These are phyloP conservation scores for Asteroscopus sphinx DNA, from an alignment of 2,888 invertebrate genomes.

Conservation along the genomic window DNA sequence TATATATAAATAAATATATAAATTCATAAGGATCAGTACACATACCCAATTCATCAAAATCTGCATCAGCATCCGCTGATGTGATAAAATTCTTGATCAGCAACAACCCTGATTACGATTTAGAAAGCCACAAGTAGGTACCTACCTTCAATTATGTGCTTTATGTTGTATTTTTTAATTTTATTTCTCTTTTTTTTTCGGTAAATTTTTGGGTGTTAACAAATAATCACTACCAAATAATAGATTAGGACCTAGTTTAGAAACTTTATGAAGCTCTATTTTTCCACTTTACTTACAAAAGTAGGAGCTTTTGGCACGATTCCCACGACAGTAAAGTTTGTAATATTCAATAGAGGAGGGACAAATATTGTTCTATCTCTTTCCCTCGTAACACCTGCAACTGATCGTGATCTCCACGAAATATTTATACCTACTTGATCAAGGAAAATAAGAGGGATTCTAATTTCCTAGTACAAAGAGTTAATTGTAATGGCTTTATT, in stretches of 20 bases:
- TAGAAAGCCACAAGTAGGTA: too few species aligned
- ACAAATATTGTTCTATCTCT: conserved; percentile 40
- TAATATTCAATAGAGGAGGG: conserved; percentile 63
- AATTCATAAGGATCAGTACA: too few species aligned
- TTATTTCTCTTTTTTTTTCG: too few species aligned
- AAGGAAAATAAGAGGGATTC: conserved; percentile 6
- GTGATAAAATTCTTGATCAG: too few species aligned
- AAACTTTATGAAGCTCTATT: conserved; percentile 66
- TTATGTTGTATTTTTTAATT: neutral
- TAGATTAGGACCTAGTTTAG: conserved; percentile 47
- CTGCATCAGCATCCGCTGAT: too few species aligned
- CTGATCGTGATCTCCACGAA: conserved; percentile 42
- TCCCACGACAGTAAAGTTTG: conserved; percentile 73
- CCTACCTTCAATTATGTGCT: too few species aligned
- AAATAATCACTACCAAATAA: conserved; percentile 40
- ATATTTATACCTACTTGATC: neutral
- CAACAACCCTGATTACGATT: too few species aligned
- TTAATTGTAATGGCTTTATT: too few species aligned
- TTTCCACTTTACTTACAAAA: conserved; percentile 63
- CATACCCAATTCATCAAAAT: too few species aligned
- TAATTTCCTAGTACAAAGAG: conserved; percentile 11
- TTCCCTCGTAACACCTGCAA: conserved; percentile 52
- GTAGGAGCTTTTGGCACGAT: conserved; percentile 72
- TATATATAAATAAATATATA: too few species aligned
- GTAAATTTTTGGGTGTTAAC: too few species aligned